A percentile compares a stretch with the other conserved stretches of the same genome.
Conservation (phyloP, 2,113 vertebrate species). For the Mungos mungo region DNA sequence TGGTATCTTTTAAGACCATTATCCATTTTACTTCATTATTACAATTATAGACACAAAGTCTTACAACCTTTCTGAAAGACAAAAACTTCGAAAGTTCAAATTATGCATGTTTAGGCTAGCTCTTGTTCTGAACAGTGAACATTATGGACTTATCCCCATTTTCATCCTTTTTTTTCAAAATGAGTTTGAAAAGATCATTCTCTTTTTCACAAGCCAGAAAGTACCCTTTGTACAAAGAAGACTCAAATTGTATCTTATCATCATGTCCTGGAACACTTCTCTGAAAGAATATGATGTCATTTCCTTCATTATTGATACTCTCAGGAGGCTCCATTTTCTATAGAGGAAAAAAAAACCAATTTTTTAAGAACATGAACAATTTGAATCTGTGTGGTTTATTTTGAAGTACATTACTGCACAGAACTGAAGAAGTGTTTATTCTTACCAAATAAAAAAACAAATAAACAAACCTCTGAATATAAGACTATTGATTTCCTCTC, state of each 20-base stretch:
- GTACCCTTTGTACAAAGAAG: constrained; percentile 79
- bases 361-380: background rate
- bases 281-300: constrained; percentile 85
- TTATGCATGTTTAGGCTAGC: background rate
- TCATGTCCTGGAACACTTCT: constrained; percentile 73
- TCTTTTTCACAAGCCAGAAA: constrained; percentile 84
- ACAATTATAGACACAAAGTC: background rate
- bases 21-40: constrained; percentile 37
- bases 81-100: background rate
- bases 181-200: constrained; percentile 70
- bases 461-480: background rate
- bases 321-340: constrained; percentile 83
- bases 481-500: background rate
- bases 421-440: constrained; percentile 21
- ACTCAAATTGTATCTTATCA: constrained; percentile 82
- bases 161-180: constrained; percentile 71
- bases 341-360: constrained; percentile 29
- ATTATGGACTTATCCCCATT: constrained; percentile 77
- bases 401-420: constrained; percentile 6
- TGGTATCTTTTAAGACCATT: background rate
- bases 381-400: constrained; percentile 15
- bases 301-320: constrained; percentile 74
- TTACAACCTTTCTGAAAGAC: background rate
- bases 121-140: constrained; percentile 61
- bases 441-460: background rate